Evolutionary conservation across 2,113 vertebrate genomes (phyloP).

Genomic region (Heliornis fulica): DNA sequence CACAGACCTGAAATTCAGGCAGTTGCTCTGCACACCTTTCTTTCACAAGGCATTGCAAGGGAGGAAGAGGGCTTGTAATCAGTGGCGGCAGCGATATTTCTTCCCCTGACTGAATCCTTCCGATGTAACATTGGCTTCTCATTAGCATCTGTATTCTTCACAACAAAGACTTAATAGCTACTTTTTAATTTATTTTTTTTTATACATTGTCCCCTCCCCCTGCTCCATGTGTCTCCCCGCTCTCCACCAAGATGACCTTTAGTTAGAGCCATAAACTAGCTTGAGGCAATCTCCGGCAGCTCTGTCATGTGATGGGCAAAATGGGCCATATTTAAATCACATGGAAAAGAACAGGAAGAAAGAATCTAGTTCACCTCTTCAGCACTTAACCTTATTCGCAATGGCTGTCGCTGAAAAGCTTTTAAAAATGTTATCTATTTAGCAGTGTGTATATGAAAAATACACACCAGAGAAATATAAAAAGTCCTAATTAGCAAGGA

Average conservation of each 20-base stretch:
- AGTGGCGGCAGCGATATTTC: background rate
- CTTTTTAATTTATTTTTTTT: background rate
- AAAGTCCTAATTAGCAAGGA: too few species aligned
- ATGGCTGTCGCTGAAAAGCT: background rate
- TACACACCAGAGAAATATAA: too few species aligned
- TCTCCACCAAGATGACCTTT: background rate
- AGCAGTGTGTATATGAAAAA: background rate
- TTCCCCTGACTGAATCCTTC: background rate
- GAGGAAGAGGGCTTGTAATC: background rate
- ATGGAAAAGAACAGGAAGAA: background rate
- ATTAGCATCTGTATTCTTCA: background rate
- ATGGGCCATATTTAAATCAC: conserved; percentile 27
- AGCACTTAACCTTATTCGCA: background rate
- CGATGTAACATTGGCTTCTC: background rate
- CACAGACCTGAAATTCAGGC: background rate
- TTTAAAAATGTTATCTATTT: background rate
- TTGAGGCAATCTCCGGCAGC: conserved; percentile 15
- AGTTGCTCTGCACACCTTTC: background rate
- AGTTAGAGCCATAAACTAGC: background rate
- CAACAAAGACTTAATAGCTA: background rate
- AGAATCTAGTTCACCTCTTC: background rate
- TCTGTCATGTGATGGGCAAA: conserved; percentile 8
- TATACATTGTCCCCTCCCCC: background rate
- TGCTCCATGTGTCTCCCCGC: background rate
- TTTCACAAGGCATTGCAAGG: background rate